Base-by-base conservation (phyloP, 37 sponge, comb jelly and placozoan species). In the Ephydatia muelleri region DNA sequence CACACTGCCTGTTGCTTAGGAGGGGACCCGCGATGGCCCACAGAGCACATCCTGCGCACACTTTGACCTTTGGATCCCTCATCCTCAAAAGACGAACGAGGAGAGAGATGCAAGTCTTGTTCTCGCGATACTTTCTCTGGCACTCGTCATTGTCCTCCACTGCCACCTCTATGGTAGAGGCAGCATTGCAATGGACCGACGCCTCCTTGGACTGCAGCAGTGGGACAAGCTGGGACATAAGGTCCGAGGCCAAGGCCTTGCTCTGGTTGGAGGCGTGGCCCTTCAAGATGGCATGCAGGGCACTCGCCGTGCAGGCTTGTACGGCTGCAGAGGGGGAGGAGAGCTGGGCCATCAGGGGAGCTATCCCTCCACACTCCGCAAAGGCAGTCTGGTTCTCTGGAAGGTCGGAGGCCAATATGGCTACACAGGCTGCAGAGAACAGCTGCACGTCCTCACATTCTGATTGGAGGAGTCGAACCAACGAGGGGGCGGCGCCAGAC, bases 11-110 rank as follows among this genome's bases (percentile, higher is more conserved):
- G 81, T 86, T 91, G 67, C 82, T 88, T 31, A 96, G 68, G 13
- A 72, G 82, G 16, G 49, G 13, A 0, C 93, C 94, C 34, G 95
- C 97, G 33, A 97, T 89, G 5, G 94, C 92, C 93, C 95, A 97
- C 14, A 97, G 84, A 0, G 95, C 94, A 76, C 88, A 78, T 9
- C 90, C 91, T 16, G 88, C 93, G 39, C 83, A 73, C 12, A 92
- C 88, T 65, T 97, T 97, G 33, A 94, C 85, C 30, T 88, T 65
- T 1, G 70, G 82, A 73, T 86, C 82, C 16, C 57, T 66, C 81
- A 90, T 86, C 39, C 87, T 97, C 33, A 94, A 74, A 34, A 97
- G 76, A 23, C 95, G 85, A 39, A 83, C 85, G 1, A 97, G 81
- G 22, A 87, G 77, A 25, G 38, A 65, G 37, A 88, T 85, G 35